Percentiles rank a stretch among this genome's conserved stretches.
Conservation (phyloP, 2,797 vertebrate species). For the Enteromius fasciolatus region DNA sequence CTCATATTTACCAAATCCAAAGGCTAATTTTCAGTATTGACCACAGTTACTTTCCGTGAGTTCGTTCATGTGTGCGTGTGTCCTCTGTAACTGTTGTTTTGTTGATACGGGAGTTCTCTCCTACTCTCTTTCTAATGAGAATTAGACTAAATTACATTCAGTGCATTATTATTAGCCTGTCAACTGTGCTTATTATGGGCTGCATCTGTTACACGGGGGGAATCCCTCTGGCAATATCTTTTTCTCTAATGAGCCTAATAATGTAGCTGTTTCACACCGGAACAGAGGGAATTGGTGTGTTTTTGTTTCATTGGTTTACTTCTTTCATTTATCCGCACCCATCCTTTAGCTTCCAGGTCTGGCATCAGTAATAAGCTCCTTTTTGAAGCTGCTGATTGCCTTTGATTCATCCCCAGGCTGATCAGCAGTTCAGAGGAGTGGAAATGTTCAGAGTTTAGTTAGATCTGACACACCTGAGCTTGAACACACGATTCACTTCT, state of each 20-base stretch:
- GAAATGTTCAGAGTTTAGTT: slow-evolving; percentile 72
- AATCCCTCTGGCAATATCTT: slow-evolving; percentile 50
- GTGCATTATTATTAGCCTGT: slow-evolving; percentile 54
- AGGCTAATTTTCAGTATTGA: slow-evolving; percentile 21
- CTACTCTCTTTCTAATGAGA: slow-evolving; percentile 52
- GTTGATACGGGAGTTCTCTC: slow-evolving; percentile 43
- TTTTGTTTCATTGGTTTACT: slow-evolving; percentile 37
- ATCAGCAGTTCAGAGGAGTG: slow-evolving; percentile 61
- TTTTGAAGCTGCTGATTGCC: slow-evolving; percentile 65
- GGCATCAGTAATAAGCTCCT: slow-evolving; percentile 55
- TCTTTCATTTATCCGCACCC: slow-evolving; percentile 13
- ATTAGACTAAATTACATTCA: slow-evolving; percentile 54
- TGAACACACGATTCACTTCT: slow-evolving; percentile 55
- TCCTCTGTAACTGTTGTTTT: slow-evolving; percentile 28
- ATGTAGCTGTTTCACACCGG: slow-evolving; percentile 60
- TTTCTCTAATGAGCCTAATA: slow-evolving; percentile 55
- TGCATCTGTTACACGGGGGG: slow-evolving; percentile 52
- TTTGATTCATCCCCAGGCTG: slow-evolving; percentile 55
- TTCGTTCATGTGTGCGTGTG: background rate
- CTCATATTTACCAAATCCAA: slow-evolving; percentile 6
- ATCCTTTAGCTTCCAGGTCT: slow-evolving; percentile 17
- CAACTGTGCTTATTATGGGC: slow-evolving; percentile 50
- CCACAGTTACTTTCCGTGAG: background rate
- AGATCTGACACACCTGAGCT: slow-evolving; percentile 67
- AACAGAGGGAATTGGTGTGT: slow-evolving; percentile 43